phyloP scores from a whole-genome alignment of 2,113 vertebrate genomes.

The Salminus brasiliensis region DNA sequence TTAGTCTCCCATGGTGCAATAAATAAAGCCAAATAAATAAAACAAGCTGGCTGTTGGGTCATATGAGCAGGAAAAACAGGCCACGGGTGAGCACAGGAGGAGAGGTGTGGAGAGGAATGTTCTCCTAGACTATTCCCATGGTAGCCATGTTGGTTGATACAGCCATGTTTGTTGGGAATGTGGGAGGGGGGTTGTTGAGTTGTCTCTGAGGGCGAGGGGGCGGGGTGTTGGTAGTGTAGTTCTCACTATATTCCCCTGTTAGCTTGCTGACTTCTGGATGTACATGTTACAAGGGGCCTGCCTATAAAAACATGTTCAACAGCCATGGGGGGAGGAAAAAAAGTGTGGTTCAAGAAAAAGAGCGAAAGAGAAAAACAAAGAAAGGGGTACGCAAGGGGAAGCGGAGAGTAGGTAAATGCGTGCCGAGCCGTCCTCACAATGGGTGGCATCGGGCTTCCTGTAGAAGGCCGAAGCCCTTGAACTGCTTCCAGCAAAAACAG shows the following conservation, averaged over 20 bases:
- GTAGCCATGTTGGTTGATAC: slow-evolving; percentile 14
- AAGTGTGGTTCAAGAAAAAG: slow-evolving; percentile 8
- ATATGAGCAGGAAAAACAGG: slow-evolving; percentile 20
- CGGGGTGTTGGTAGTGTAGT: slow-evolving; percentile 18
- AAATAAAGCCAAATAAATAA: slow-evolving; percentile 43
- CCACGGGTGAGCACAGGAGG: slow-evolving; percentile 19
- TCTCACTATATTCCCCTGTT: slow-evolving; percentile 25
- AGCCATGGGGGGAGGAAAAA: slow-evolving; percentile 21
- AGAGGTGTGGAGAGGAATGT: slow-evolving; percentile 11
- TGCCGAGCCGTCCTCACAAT: slow-evolving; percentile 51
- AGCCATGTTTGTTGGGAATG: slow-evolving; percentile 13
- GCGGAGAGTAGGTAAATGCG: slow-evolving; percentile 45
- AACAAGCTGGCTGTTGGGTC: slow-evolving; percentile 31
- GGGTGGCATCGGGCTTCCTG: slow-evolving; percentile 60
- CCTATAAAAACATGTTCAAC: slow-evolving; percentile 49
- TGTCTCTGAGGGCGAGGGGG: slow-evolving; percentile 17
- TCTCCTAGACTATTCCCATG: slow-evolving; percentile 35
- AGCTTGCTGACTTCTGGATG: slow-evolving; percentile 29
- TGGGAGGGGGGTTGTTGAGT: not conserved
- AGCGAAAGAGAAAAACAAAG: slow-evolving; percentile 33
- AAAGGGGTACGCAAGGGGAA: slow-evolving; percentile 30
- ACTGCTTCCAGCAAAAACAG: slow-evolving; percentile 60
- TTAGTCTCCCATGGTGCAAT: slow-evolving; percentile 24
- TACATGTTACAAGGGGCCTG: slow-evolving; percentile 42
- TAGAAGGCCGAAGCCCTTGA: slow-evolving; percentile 47